These are phyloP conservation scores for Falco cherrug DNA, from an alignment of 2,797 vertebrate genomes.

Conservation along the genomic window DNA sequence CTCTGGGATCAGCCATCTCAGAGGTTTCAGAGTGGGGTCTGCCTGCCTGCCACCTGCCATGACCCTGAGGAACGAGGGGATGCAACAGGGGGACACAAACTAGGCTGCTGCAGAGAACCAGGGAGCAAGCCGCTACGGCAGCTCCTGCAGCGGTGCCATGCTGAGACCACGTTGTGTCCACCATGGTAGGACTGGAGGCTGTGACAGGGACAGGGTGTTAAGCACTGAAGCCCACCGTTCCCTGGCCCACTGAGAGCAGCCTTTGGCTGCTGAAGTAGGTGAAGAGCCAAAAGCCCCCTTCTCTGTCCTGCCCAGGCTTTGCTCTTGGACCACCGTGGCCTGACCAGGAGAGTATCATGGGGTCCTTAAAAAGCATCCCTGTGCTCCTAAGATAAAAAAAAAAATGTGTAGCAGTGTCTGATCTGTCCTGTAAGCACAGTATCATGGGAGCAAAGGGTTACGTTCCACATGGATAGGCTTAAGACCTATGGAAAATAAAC, in stretches of 20 bases:
- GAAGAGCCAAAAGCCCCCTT: background rate
- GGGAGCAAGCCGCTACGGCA: rapidly evolving
- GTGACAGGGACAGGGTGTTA: background rate
- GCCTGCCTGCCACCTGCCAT: rapidly evolving
- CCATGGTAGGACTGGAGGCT: rapidly evolving
- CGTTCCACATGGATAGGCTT: background rate
- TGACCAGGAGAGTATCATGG: rapidly evolving
- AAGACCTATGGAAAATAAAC: background rate
- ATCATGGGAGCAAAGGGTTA: rapidly evolving
- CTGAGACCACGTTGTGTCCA: background rate
- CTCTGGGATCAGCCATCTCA: background rate
- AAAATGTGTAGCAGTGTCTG: rapidly evolving
- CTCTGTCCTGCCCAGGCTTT: background rate
- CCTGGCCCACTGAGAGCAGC: background rate
- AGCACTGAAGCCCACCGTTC: background rate
- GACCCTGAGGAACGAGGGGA: rapidly evolving
- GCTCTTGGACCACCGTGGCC: background rate
- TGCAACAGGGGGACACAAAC: background rate
- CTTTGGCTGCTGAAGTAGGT: background rate
- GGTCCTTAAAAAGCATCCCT: background rate
- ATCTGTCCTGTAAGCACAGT: rapidly evolving
- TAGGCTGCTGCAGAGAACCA: background rate
- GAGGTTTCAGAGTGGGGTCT: rapidly evolving
- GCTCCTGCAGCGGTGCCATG: rapidly evolving
- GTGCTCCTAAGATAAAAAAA: background rate